Conservation (phyloP, 2,888 invertebrate genomes). For the Coelinius sp. region DNA sequence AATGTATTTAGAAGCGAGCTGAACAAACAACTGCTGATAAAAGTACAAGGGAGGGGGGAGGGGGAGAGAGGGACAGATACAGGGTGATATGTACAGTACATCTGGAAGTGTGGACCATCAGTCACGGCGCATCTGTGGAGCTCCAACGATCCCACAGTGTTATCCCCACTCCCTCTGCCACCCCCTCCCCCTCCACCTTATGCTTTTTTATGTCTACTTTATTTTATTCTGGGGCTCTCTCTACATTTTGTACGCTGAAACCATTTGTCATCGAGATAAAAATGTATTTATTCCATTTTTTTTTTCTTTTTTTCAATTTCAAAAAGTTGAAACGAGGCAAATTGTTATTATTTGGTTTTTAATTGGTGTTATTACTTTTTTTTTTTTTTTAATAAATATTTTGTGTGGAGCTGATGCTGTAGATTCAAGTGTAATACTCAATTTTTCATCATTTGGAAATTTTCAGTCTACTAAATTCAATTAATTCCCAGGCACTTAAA, state of each 20-base stretch:
- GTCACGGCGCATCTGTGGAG: conserved; percentile 69
- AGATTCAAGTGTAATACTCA: no score
- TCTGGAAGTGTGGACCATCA: conserved; percentile 70
- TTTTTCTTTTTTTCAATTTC: background rate
- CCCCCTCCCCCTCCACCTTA: background rate
- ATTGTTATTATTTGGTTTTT: background rate
- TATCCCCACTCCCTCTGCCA: conserved; percentile 33
- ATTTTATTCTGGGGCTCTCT: conserved; percentile 13
- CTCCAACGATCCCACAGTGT: conserved; percentile 52
- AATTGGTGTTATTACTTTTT: no score
- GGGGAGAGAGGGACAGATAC: conserved; percentile 39
- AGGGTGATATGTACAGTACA: conserved; percentile 53
- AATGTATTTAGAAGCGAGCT: conserved; percentile 47
- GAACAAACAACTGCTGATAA: conserved; percentile 70
- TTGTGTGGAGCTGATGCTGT: background rate
- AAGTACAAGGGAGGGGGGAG: conserved; percentile 62
- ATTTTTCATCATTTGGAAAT: no score
- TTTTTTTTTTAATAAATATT: no score
- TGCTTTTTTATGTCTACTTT: conserved; percentile 25
- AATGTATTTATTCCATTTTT: background rate
- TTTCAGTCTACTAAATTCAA: background rate
- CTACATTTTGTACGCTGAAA: background rate
- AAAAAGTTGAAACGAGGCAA: background rate
- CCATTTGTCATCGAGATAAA: conserved; percentile 25
- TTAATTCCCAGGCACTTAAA: conserved; percentile 3